phyloP scores from a whole-genome alignment of 2,113 vertebrate species.

The Haemorhous mexicanus region DNA sequence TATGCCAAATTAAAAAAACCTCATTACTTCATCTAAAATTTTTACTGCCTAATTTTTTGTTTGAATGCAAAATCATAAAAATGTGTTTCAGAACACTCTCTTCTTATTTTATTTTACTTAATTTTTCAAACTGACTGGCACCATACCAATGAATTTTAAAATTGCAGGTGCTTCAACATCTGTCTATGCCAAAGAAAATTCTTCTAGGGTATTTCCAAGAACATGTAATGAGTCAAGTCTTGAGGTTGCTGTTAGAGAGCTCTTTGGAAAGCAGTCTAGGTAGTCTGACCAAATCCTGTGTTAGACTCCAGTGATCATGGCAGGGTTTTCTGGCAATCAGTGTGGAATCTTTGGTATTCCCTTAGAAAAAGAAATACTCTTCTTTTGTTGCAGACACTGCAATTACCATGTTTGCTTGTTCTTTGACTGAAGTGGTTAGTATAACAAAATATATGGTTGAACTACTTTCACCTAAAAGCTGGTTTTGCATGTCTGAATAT shows the following conservation, averaged over 20 bases:
- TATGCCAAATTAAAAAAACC: not conserved
- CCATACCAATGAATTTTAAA: not conserved
- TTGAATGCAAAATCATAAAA: not conserved
- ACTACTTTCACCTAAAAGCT: not conserved
- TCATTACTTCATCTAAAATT: not conserved
- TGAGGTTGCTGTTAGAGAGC: not conserved
- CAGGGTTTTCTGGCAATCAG: not conserved
- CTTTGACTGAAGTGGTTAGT: not conserved
- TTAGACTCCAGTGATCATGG: not conserved
- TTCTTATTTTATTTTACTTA: not conserved
- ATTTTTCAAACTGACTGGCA: not conserved
- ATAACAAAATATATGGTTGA: not conserved
- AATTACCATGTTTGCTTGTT: not conserved
- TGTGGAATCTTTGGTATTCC: not conserved
- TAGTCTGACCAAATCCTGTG: fast-evolving
- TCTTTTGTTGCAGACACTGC: not conserved
- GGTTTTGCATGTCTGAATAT: not conserved
- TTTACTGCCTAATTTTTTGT: not conserved
- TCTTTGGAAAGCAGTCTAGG: not conserved
- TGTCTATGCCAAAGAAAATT: not conserved
- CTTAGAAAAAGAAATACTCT: not conserved
- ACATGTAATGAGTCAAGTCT: not conserved
- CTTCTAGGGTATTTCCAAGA: not conserved
- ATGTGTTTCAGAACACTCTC: not conserved
- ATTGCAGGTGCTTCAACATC: not conserved